These are phyloP conservation scores for Spilosoma lubricipeda DNA, from an alignment of 2,888 invertebrate genomes.

Conservation along the genomic window DNA sequence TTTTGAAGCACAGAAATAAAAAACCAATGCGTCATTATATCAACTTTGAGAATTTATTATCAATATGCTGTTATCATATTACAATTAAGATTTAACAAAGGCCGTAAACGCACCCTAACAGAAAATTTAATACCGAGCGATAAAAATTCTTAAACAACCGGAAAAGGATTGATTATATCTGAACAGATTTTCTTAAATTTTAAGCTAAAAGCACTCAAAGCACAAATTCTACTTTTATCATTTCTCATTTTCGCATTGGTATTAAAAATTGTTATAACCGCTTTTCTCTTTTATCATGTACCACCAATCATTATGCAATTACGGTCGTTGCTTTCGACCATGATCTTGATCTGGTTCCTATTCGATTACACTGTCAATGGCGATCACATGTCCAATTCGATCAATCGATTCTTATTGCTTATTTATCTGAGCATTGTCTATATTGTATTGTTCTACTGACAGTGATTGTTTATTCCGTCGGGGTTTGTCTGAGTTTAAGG, in stretches of 20 bases:
- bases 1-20: background rate
- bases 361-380: slow-evolving; percentile 65
- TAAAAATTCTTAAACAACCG: background rate
- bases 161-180: background rate
- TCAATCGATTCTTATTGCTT: slow-evolving; percentile 53
- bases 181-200: background rate
- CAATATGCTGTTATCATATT: no score
- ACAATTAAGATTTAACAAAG: no score
- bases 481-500: no score
- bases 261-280: slow-evolving; percentile 15
- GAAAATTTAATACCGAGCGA: no score
- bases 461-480: slow-evolving; percentile 41
- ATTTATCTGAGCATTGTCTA: slow-evolving; percentile 46
- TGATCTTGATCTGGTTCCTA: slow-evolving; percentile 74
- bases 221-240: background rate
- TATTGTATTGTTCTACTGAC: slow-evolving; percentile 42
- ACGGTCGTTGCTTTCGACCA: slow-evolving; percentile 60
- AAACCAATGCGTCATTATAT: background rate
- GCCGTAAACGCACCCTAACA: no score
- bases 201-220: no score
- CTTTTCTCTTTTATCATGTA: slow-evolving; percentile 39
- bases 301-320: slow-evolving; percentile 55
- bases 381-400: slow-evolving; percentile 57
- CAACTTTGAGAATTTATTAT: no score
- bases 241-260: background rate